These are phyloP conservation scores for Agonopterix arenella DNA, from an alignment of 2,888 invertebrate species.

Conservation along the genomic window DNA sequence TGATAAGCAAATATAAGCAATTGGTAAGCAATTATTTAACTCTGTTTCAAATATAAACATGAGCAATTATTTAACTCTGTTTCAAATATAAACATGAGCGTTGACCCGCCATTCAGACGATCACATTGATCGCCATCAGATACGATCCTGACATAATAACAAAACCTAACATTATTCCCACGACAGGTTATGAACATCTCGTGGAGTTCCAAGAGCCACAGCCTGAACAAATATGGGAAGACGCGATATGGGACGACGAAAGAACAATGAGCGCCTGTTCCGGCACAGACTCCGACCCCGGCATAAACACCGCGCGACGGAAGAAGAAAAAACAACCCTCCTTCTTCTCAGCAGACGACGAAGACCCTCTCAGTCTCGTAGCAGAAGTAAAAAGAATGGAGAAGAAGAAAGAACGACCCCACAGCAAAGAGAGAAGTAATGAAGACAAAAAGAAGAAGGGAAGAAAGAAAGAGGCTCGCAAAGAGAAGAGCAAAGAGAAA, in stretches of 20 bases:
- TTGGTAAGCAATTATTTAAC: too few species aligned
- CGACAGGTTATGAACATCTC: constrained; percentile 64
- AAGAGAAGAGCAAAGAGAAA: constrained; percentile 20
- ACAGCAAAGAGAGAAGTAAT: constrained; percentile 51
- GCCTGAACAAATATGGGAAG: constrained; percentile 48
- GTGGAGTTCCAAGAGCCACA: constrained; percentile 55
- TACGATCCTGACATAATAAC: background rate
- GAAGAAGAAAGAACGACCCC: constrained; percentile 47
- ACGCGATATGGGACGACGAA: constrained; percentile 27
- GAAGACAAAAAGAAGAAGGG: constrained; percentile 19
- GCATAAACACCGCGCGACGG: constrained; percentile 12
- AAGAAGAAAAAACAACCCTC: constrained; percentile 37
- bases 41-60: too few species aligned
- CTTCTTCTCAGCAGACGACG: constrained; percentile 33
- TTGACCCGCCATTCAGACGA: too few species aligned
- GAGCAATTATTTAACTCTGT: too few species aligned
- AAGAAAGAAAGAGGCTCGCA: constrained; percentile 23
- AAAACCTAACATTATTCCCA: background rate
- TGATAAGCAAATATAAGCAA: too few species aligned
- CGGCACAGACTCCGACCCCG: constrained; percentile 21
- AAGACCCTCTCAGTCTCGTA: constrained; percentile 45
- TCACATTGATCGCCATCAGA: too few species aligned
- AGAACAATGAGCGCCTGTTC: constrained; percentile 30
- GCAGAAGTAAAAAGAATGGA: constrained; percentile 33
- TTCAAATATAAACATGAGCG: too few species aligned